Conservation (phyloP, 2,113 vertebrate species). For the Callorhinus ursinus region DNA sequence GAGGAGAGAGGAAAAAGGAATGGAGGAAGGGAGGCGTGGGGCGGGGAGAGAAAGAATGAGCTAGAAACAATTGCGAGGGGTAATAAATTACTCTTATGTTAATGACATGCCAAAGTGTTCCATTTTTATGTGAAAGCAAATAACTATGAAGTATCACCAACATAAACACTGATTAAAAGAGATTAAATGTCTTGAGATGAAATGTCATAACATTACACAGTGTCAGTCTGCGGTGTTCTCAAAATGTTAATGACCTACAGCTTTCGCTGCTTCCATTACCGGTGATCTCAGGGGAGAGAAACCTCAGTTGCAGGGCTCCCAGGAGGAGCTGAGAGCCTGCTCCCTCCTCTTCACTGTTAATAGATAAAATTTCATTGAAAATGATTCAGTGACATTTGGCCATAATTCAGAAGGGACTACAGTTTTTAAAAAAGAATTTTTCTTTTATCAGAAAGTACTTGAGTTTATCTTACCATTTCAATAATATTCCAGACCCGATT, state of each 20-base stretch:
- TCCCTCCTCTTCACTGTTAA: background rate
- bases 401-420: conserved; percentile 57
- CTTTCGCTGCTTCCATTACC: conserved; percentile 29
- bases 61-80: background rate
- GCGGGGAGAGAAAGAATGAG: too few species aligned
- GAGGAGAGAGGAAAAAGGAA: background rate
- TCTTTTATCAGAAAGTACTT: conserved; percentile 32
- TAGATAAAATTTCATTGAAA: conserved; percentile 58
- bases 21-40: too few species aligned
- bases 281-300: conserved; percentile 23
- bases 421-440: conserved; percentile 53
- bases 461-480: conserved; percentile 64
- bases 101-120: conserved; percentile 25
- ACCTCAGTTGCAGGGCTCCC: background rate
- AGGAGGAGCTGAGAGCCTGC: background rate
- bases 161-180: conserved; percentile 80
- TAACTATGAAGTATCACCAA: conserved; percentile 64
- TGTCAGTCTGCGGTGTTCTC: conserved; percentile 70
- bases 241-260: conserved; percentile 73
- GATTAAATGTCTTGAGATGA: conserved; percentile 74
- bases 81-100: conserved; percentile 58
- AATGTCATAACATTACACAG: conserved; percentile 76
- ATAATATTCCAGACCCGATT: conserved; percentile 69
- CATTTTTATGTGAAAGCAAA: conserved; percentile 72
- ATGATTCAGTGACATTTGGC: conserved; percentile 67